A percentile compares a stretch with the other conserved stretches of the same genome.
Conservation (phyloP, 2,113 vertebrate genomes). For the Phyllostomus hastatus region DNA sequence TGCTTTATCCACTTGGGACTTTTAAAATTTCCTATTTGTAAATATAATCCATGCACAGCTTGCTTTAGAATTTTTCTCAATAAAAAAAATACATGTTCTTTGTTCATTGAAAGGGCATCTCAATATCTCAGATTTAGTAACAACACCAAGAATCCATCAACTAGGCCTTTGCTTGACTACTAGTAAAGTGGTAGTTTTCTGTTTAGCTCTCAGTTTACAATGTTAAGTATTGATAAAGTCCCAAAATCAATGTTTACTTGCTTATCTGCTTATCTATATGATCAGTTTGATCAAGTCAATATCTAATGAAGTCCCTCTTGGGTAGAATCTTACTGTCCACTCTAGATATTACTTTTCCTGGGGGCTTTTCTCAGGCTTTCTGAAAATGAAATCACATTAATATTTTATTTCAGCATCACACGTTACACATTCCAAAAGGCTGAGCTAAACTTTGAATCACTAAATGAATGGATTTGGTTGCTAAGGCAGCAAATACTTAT, state of each 20-base stretch:
- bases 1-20: neutral
- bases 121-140: neutral
- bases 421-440: constrained; percentile 79
- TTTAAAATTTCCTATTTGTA: neutral
- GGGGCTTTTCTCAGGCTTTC: neutral
- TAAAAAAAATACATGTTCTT: neutral
- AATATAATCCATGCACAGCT: neutral
- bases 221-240: neutral
- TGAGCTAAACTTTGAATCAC: constrained; percentile 81
- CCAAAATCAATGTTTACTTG: neutral
- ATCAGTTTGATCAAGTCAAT: neutral
- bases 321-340: neutral
- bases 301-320: neutral
- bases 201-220: neutral
- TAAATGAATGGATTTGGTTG: constrained; percentile 77
- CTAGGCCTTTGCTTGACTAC: neutral
- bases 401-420: constrained; percentile 74
- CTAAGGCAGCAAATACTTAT: constrained; percentile 81
- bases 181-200: neutral
- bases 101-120: neutral
- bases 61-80: neutral
- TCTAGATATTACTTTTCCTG: neutral
- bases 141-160: neutral
- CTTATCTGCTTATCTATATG: neutral
- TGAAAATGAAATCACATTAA: constrained; percentile 44